Evolutionary conservation across 2,113 vertebrate species (phyloP).

Genomic region (Notothenia coriiceps): DNA sequence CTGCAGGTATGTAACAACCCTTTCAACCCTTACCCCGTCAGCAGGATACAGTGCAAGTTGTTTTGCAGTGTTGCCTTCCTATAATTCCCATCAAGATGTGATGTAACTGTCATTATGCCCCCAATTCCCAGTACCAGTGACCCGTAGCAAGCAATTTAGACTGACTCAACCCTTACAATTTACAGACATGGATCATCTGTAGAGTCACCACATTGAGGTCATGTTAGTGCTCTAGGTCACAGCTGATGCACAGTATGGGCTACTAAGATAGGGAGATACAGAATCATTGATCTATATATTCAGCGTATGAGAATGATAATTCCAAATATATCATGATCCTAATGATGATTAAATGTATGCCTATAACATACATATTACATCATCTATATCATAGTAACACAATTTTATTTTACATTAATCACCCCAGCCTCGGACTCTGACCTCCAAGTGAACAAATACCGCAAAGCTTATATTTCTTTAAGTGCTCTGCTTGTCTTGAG

Average conservation of each 20-base stretch:
- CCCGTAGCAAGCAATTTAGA: conserved; percentile 41
- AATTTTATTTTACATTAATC: conserved; percentile 12
- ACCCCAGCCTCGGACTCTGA: conserved; percentile 7
- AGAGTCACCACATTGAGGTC: conserved; percentile 17
- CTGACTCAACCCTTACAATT: conserved; percentile 32
- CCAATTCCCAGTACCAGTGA: conserved; percentile 32
- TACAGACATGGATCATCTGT: conserved; percentile 34
- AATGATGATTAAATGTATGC: neutral
- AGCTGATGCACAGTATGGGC: conserved; percentile 26
- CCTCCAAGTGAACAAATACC: conserved; percentile 14
- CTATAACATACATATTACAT: neutral
- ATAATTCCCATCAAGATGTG: conserved; percentile 27
- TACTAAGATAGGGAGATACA: neutral
- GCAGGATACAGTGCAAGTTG: neutral
- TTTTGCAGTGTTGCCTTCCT: conserved; percentile 8
- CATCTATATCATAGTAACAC: conserved; percentile 1
- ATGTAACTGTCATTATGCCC: conserved; percentile 24
- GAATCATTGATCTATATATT: conserved; percentile 9
- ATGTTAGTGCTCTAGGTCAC: neutral
- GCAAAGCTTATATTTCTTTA: neutral
- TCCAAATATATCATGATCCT: neutral
- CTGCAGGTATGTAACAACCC: neutral
- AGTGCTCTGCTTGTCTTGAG: conserved; percentile 37
- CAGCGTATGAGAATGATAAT: neutral
- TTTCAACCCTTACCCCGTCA: neutral